A percentile compares a stretch with the other conserved stretches of the same genome.
phyloP scores from a whole-genome alignment of 2,888 invertebrate genomes.

The Tetragonula carbonaria region DNA sequence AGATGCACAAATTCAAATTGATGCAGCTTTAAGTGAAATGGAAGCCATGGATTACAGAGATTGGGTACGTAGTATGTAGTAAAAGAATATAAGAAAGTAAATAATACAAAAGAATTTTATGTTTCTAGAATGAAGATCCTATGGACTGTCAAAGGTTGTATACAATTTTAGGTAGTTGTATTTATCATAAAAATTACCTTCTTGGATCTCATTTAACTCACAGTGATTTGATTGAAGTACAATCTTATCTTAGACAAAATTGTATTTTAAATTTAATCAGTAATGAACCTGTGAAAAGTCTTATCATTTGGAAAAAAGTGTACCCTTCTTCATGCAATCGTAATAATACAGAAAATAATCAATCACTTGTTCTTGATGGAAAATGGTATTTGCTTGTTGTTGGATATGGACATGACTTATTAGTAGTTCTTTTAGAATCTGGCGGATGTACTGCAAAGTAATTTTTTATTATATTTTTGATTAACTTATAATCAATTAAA shows the following conservation, averaged over 20 bases:
- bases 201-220: conserved; percentile 91
- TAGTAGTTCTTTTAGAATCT: conserved; percentile 90
- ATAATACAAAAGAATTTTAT: conserved; percentile 11
- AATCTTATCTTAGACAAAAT: conserved; percentile 90
- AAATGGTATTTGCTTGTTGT: conserved; percentile 91
- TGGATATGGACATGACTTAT: conserved; percentile 88
- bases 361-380: conserved; percentile 85
- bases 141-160: conserved; percentile 90
- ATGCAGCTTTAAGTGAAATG: conserved; percentile 94
- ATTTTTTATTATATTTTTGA: conserved; percentile 42
- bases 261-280: conserved; percentile 89
- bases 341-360: conserved; percentile 62
- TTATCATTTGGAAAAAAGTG: conserved; percentile 92
- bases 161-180: conserved; percentile 88
- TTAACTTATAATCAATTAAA: background rate
- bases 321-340: conserved; percentile 86
- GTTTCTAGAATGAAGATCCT: conserved; percentile 89
- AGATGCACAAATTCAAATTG: conserved; percentile 92
- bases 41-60: conserved; percentile 96
- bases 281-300: conserved; percentile 88
- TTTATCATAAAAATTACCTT: conserved; percentile 89
- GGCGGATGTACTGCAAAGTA: conserved; percentile 90
- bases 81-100: conserved; percentile 39
- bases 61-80: conserved; percentile 86
- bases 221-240: conserved; percentile 90